Base-by-base conservation (phyloP, 2,888 invertebrate genomes). In the Drosophila suboccidentalis region DNA sequence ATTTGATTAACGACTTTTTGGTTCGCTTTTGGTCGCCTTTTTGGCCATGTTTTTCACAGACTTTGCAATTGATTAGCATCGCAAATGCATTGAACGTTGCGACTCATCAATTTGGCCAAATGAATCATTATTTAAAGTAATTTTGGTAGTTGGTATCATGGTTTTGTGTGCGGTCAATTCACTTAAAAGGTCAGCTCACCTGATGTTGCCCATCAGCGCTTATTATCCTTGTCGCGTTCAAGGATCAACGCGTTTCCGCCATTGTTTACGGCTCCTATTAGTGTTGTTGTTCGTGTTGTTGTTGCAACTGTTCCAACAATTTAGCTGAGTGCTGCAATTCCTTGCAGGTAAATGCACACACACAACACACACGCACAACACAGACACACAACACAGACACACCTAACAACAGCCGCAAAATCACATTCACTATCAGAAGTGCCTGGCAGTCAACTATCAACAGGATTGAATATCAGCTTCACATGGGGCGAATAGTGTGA, bases 1-100 rank as follows among this genome's bases (percentile, higher is more conserved):
- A 80, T 89, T 89, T 89, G 85, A 78, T 89, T 75, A 77, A 87
- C 85, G 89, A 71, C 29, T 86, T 82, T 71, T 69, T 38, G 61
- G 53, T 34, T 59, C 51, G 72, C 60, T 80, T 72, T 71, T 61
- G 68, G 44, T 54, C 61, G 22, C n/a, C 6, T n/a, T 26, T 46
- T 46, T n/a, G n/a, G 26, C 10, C 13, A 17, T 15, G 19, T 17
- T 49, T 29, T 47, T 26, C 26, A 81, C 76, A 71, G 72, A 84
- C 82, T 68, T 43, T 47, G 62, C 64, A 74, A 82, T 81, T 83
- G 74, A 77, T 87, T 87, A 84, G 65, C 71, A 67, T 71, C 61
- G 63, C 51, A 80, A 54, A 64, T 71, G 65, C 67, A 65, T 67
- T 61, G 61, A 26, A 15, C 47, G 55, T 58, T 60, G 55, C 75